These are phyloP conservation scores for Mythimna ferrago DNA, from an alignment of 2,888 invertebrate genomes.

Conservation along the genomic window DNA sequence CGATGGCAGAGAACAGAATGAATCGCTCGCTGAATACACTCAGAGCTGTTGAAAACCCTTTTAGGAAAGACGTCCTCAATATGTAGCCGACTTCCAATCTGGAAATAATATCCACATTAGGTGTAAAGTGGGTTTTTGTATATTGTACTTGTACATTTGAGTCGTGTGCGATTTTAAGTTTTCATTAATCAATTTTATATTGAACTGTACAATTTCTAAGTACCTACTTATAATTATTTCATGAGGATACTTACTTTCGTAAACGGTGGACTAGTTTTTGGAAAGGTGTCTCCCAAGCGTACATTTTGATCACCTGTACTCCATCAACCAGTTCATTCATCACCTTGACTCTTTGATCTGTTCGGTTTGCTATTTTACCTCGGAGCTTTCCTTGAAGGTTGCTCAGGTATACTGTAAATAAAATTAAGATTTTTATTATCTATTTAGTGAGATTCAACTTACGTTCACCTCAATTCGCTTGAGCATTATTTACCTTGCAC, in stretches of 20 bases:
- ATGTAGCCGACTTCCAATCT: conserved; percentile 93
- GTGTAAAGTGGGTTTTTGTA: not conserved
- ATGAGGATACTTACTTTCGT: conserved; percentile 91
- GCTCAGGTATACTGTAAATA: conserved; percentile 82
- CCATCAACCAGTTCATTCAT: conserved; percentile 95
- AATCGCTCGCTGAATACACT: conserved; percentile 96
- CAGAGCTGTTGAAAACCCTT: conserved; percentile 92
- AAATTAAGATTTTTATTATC: not conserved
- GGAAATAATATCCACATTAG: conserved; percentile 42
- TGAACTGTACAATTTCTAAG: not conserved
- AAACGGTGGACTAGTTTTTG: conserved; percentile 92
- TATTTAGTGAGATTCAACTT: not conserved
- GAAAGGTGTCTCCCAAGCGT: conserved; percentile 96
- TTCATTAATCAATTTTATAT: not conserved
- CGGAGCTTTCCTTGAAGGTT: conserved; percentile 86
- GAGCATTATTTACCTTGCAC: conserved; percentile 82
- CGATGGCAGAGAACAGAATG: conserved; percentile 94
- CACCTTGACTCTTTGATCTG: conserved; percentile 94
- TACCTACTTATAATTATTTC: not conserved
- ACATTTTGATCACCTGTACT: conserved; percentile 96
- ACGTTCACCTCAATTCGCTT: not conserved
- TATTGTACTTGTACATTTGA: not conserved
- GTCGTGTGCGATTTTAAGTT: not conserved
- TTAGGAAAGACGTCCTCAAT: conserved; percentile 92
- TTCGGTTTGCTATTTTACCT: conserved; percentile 92